Conservation (phyloP, 2,888 invertebrate genomes). For the Archaeoteleia sp. region DNA sequence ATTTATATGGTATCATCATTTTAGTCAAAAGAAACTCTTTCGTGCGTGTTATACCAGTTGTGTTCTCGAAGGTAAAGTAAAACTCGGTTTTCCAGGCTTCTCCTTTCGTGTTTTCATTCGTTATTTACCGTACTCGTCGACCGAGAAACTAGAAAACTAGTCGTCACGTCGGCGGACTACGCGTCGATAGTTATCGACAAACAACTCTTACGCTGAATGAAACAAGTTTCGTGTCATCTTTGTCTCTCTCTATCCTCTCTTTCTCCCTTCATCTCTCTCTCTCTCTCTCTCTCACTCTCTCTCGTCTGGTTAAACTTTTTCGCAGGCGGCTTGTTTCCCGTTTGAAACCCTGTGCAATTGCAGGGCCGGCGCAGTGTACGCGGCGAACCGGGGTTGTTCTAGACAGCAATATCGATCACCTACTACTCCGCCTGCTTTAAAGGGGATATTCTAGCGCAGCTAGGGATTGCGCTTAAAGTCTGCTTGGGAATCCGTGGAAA, state of each 20-base stretch:
- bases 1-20: no score
- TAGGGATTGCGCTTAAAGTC: conserved; percentile 34
- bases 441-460: conserved; percentile 44
- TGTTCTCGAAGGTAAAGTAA: background rate
- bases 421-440: conserved; percentile 53
- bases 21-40: no score
- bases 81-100: background rate
- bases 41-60: background rate
- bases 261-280: background rate
- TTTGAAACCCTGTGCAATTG: conserved; percentile 40
- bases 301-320: conserved; percentile 26
- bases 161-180: background rate
- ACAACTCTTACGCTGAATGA: conserved; percentile 17
- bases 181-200: conserved; percentile 2
- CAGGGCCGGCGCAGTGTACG: conserved; percentile 33
- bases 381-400: conserved; percentile 48
- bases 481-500: conserved; percentile 23
- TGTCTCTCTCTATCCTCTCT: background rate
- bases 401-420: conserved; percentile 60
- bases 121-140: background rate
- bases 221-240: conserved; percentile 15
- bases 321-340: conserved; percentile 44
- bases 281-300: background rate
- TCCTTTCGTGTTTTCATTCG: conserved; percentile 1
- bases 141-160: conserved; percentile 1